Evolutionary conservation across 2,888 invertebrate genomes (phyloP).

Genomic region (Heterodera filipjevi): DNA sequence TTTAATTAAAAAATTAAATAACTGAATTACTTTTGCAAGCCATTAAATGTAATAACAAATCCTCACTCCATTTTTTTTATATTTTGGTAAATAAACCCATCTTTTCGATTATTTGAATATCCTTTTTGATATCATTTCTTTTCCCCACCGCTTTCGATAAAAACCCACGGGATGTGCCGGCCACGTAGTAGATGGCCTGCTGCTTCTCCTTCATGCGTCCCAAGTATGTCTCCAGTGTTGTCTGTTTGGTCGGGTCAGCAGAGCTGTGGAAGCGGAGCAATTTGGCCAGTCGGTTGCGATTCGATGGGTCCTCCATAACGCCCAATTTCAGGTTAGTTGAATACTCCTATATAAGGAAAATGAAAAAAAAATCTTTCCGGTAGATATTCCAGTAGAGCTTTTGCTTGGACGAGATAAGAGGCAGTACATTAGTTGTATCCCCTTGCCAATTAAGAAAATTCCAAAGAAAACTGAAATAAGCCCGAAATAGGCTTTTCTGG

Average conservation of each 20-base stretch:
- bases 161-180: slow-evolving; percentile 76
- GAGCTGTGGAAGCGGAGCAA: slow-evolving; percentile 82
- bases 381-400: too few species aligned
- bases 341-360: slow-evolving; percentile 74
- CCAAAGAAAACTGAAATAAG: too few species aligned
- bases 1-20: too few species aligned
- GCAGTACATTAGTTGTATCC: too few species aligned
- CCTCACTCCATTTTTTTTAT: too few species aligned
- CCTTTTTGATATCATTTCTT: slow-evolving; percentile 74
- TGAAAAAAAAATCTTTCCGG: not conserved
- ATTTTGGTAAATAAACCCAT: not conserved
- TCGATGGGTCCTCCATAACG: slow-evolving; percentile 94
- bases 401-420: too few species aligned
- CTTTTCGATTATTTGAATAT: not conserved
- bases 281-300: slow-evolving; percentile 92
- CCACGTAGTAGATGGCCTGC: slow-evolving; percentile 92
- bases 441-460: too few species aligned
- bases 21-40: too few species aligned
- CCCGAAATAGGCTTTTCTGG: too few species aligned
- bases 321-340: slow-evolving; percentile 96
- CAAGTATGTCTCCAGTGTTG: slow-evolving; percentile 85
- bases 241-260: slow-evolving; percentile 71
- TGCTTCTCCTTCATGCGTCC: slow-evolving; percentile 92
- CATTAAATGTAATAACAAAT: too few species aligned
- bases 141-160: too few species aligned